phyloP scores from a whole-genome alignment of 2,888 invertebrate species.

The Diarsia brunnea region DNA sequence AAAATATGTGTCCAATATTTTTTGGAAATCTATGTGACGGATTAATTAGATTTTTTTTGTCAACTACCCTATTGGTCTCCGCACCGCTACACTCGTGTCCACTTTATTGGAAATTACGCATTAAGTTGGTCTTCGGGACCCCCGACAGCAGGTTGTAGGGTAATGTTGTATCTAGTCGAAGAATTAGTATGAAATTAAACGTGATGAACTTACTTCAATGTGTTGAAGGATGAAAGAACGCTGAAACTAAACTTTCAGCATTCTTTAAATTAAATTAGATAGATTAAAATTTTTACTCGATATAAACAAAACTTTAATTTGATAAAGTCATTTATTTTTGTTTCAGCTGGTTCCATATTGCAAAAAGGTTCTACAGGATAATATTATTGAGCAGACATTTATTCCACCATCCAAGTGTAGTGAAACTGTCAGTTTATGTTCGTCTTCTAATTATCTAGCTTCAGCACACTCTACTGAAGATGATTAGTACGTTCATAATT shows the following conservation, averaged over 20 bases:
- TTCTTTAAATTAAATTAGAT: too few species aligned
- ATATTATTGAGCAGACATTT: constrained; percentile 76
- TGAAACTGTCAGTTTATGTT: constrained; percentile 16
- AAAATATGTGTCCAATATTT: too few species aligned
- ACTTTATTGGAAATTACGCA: background rate
- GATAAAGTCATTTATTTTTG: background rate
- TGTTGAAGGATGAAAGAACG: background rate
- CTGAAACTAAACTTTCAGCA: background rate
- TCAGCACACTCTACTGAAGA: background rate
- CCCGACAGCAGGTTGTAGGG: background rate
- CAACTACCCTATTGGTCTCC: background rate
- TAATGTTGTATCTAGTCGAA: background rate
- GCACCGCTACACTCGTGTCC: background rate
- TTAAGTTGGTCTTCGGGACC: background rate
- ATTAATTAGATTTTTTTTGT: too few species aligned
- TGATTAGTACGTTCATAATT: background rate
- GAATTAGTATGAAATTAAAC: background rate
- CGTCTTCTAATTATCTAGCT: background rate
- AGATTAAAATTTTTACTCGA: background rate
- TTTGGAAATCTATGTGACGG: too few species aligned
- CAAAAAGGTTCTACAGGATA: constrained; percentile 80
- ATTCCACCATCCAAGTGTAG: constrained; percentile 48
- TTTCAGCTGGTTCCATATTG: constrained; percentile 81
- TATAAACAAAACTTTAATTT: background rate
- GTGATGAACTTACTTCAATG: background rate